Conservation (phyloP, 2,888 invertebrate species). For the Pogonocherus hispidulus region DNA sequence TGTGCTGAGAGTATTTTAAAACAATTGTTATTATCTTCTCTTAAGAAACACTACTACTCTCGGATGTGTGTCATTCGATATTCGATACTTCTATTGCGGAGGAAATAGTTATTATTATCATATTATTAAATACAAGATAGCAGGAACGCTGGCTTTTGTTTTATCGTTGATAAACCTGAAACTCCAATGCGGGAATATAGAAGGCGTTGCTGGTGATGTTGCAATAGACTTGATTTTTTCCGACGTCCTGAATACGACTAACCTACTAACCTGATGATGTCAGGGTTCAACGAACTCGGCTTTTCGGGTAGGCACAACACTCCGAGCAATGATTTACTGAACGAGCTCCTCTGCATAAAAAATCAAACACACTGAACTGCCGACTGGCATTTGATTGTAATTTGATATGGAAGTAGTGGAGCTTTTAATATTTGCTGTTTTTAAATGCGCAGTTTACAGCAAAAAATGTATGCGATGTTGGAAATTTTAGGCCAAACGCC, state of each 20-base stretch:
- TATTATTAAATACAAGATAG: slow-evolving; percentile 26
- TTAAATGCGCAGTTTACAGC: neutral
- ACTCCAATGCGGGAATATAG: slow-evolving; percentile 23
- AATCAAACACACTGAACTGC: neutral
- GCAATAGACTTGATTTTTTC: slow-evolving; percentile 51
- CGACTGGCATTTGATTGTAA: neutral
- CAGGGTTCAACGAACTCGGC: slow-evolving; percentile 37
- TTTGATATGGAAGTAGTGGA: neutral
- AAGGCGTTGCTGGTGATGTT: slow-evolving; percentile 35
- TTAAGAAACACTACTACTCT: slow-evolving; percentile 42
- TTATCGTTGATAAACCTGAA: slow-evolving; percentile 34
- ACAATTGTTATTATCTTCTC: slow-evolving; percentile 42
- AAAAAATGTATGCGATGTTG: neutral
- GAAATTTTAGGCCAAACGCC: neutral
- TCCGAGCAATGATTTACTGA: slow-evolving; percentile 35
- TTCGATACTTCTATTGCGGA: slow-evolving; percentile 4
- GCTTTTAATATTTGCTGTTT: neutral
- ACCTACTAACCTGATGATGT: slow-evolving; percentile 59
- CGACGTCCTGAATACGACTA: slow-evolving; percentile 59
- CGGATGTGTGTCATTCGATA: slow-evolving; percentile 48
- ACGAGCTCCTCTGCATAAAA: slow-evolving; percentile 31
- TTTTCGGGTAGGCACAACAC: slow-evolving; percentile 34
- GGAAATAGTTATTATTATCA: slow-evolving; percentile 21
- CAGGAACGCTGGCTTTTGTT: slow-evolving; percentile 33
- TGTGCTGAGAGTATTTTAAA: slow-evolving; percentile 47